phyloP scores from a whole-genome alignment of 1,140 invertebrate genomes.

The Microplitis mediator region DNA sequence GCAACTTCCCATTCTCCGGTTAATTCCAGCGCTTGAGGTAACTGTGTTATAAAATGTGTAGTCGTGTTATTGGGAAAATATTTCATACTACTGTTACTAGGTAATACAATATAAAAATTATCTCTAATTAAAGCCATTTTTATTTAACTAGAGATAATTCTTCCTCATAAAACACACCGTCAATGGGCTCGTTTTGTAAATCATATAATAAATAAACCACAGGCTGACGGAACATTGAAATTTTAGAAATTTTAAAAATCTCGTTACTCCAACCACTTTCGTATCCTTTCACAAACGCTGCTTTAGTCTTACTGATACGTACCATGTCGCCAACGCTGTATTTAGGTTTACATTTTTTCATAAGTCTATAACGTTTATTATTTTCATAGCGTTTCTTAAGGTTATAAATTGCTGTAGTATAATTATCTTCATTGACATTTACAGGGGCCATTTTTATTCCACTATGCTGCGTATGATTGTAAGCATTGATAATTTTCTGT shows the following conservation, averaged over 20 bases:
- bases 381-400: not conserved
- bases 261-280: not conserved
- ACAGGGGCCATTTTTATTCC: slow-evolving; percentile 5
- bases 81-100: slow-evolving; percentile 30
- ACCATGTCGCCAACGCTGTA: slow-evolving; percentile 19
- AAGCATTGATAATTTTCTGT: slow-evolving; percentile 25
- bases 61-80: slow-evolving; percentile 38
- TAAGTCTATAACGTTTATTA: too few relatives aligned
- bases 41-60: slow-evolving; percentile 30
- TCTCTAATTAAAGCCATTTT: slow-evolving; percentile 2
- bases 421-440: not conserved
- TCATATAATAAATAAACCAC: not conserved
- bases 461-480: slow-evolving; percentile 28
- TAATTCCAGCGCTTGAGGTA: slow-evolving; percentile 29
- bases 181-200: not conserved
- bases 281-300: slow-evolving; percentile 17
- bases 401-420: not conserved
- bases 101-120: slow-evolving; percentile 24
- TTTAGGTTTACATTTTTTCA: slow-evolving; percentile 10
- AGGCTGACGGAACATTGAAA: not conserved
- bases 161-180: not conserved
- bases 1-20: slow-evolving; percentile 28
- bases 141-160: not conserved
- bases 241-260: not conserved
- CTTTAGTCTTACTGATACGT: slow-evolving; percentile 18